A percentile compares a stretch with the other conserved stretches of the same genome.
Conservation (phyloP, 2,113 vertebrate species). For the Coracopsis vasa region DNA sequence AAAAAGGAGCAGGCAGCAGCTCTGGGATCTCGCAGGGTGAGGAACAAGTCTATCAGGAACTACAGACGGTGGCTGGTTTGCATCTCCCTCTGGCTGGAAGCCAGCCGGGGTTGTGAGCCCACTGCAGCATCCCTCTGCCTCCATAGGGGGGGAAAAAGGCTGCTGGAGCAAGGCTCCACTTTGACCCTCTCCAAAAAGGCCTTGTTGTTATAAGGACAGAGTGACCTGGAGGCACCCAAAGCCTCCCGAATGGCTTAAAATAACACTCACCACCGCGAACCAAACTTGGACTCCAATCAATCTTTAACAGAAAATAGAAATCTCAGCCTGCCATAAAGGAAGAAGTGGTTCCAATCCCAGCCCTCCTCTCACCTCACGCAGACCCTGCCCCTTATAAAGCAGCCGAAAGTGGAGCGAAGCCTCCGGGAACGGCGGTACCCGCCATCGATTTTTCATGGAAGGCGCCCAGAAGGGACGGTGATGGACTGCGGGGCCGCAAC, state of each 20-base stretch:
- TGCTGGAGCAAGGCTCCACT: neutral
- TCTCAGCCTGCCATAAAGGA: neutral
- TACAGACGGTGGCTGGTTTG: slow-evolving; percentile 31
- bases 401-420: neutral
- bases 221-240: slow-evolving; percentile 13
- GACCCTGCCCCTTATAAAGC: neutral
- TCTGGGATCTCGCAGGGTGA: neutral
- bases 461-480: neutral
- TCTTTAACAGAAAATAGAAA: neutral
- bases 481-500: neutral
- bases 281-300: neutral
- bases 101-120: slow-evolving; percentile 31
- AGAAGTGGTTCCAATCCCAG: neutral
- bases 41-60: slow-evolving; percentile 32
- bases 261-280: neutral
- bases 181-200: slow-evolving; percentile 3
- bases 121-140: slow-evolving; percentile 1
- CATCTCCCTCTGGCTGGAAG: slow-evolving; percentile 25
- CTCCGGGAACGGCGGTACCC: neutral
- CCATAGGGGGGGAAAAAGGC: neutral
- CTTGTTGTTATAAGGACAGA: neutral
- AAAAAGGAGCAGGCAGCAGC: slow-evolving; percentile 21
- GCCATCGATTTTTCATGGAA: slow-evolving; percentile 30
- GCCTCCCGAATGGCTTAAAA: neutral
- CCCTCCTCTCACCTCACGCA: neutral